Percentiles rank a stretch among this genome's conserved stretches.
Evolutionary conservation across 2,113 vertebrate species (phyloP).

Genomic region (Entomyzon cyanotis): DNA sequence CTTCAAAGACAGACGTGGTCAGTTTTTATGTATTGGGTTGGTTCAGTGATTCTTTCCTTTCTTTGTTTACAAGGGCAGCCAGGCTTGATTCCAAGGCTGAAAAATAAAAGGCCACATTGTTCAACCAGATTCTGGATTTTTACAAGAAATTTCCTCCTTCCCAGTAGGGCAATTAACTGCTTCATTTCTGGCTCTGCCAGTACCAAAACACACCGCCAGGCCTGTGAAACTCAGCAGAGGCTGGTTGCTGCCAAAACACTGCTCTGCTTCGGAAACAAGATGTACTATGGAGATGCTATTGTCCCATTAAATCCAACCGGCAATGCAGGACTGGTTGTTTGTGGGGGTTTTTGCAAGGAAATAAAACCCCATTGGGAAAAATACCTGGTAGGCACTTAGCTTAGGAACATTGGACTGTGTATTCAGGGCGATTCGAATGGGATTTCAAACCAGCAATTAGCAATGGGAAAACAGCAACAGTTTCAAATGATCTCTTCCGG

Average conservation of each 20-base stretch:
- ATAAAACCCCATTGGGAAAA: not conserved
- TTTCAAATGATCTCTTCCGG: constrained; percentile 37
- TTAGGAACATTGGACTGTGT: not conserved
- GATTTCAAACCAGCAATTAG: constrained; percentile 33
- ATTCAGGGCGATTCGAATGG: not conserved
- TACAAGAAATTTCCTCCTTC: constrained; percentile 77
- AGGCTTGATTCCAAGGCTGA: constrained; percentile 81
- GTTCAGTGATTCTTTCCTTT: constrained; percentile 77
- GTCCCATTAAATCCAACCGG: not conserved
- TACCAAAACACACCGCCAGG: not conserved
- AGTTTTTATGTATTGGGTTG: constrained; percentile 75
- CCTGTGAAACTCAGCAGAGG: not conserved
- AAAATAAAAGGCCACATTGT: constrained; percentile 82
- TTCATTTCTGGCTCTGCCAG: constrained; percentile 59
- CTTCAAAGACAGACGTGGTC: constrained; percentile 80
- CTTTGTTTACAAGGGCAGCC: constrained; percentile 78
- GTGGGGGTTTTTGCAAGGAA: not conserved
- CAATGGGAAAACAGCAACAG: constrained; percentile 8
- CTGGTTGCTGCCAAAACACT: not conserved
- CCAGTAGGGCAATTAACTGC: constrained; percentile 74
- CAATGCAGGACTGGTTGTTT: not conserved
- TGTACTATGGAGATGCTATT: not conserved
- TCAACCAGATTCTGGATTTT: constrained; percentile 72
- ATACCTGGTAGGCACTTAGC: constrained; percentile 20
- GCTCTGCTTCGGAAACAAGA: constrained; percentile 22